These are phyloP conservation scores for Gymnogyps californianus DNA, from an alignment of 2,113 vertebrate species.

Conservation along the genomic window DNA sequence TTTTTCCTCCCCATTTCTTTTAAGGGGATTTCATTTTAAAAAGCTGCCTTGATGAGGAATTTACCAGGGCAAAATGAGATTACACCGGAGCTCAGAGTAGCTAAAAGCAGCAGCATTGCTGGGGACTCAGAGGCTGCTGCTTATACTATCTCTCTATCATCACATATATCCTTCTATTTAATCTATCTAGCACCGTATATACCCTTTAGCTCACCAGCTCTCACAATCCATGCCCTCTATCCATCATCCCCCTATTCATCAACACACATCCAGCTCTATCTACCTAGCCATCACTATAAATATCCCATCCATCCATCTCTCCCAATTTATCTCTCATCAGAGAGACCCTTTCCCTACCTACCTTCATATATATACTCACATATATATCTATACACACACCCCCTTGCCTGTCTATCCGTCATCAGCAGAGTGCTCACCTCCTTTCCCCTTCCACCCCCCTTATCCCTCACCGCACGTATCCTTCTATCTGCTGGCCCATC, in stretches of 20 bases:
- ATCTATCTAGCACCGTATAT: constrained; percentile 46
- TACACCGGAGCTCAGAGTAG: background rate
- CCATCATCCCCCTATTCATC: constrained; percentile 68
- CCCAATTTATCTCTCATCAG: constrained; percentile 48
- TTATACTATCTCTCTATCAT: constrained; percentile 25
- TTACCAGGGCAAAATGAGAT: constrained; percentile 40
- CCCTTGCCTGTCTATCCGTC: background rate
- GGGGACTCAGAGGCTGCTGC: background rate
- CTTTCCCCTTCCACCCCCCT: background rate
- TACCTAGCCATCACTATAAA: constrained; percentile 64
- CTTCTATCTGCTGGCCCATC: background rate
- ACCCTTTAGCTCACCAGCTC: constrained; percentile 50
- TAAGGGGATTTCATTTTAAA: background rate
- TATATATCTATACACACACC: background rate
- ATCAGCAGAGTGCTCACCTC: background rate
- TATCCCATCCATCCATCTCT: constrained; percentile 67
- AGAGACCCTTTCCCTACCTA: constrained; percentile 12
- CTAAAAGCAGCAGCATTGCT: background rate
- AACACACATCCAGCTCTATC: constrained; percentile 59
- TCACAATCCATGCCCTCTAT: constrained; percentile 56
- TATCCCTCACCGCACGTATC: background rate
- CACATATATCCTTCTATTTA: constrained; percentile 55
- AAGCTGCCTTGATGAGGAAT: constrained; percentile 43
- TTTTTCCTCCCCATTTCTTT: background rate
- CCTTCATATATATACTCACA: background rate